Evolutionary conservation across 2,888 invertebrate species (phyloP), one percentile per base, ranked within the genome.

Genomic region (Apamea anceps): DNA sequence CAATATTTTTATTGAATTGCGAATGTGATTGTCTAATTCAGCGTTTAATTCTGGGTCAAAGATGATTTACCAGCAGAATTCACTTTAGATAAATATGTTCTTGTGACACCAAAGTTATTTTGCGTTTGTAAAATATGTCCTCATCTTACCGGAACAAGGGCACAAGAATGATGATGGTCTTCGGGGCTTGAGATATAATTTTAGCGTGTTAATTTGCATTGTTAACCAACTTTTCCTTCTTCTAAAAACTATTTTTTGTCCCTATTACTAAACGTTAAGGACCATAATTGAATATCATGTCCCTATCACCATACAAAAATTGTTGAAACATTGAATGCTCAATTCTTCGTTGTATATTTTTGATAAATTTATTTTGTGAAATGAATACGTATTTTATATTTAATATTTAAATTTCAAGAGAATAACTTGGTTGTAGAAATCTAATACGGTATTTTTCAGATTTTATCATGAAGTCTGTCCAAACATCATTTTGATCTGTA

Each of bases 261-360:
- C 10, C 15, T 66, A 62, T 18, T 62, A 70, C 21, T 79, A 72
- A 77, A 80, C 72, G 21, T n/a, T 73, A 87, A 66, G 88, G 85
- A 85, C 85, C 80, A 88, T 77, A 77, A 32, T 70, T 15, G n/a
- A 80, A 87, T 86, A 88, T 82, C 88, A 82, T 62, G 51, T 78
- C 73, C 67, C 60, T 78, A 82, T 76, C 65, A 76, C 45, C 65
- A 70, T 76, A 48, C 70, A 62, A 81, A 80, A 80, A 79, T 63
- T 65, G 21, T 77, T 71, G 32, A 80, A 82, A 81, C 76, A 75
- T 82, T 77, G 73, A 83, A 87, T 89, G 89, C 88, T 90, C 90
- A 90, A 88, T 85, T 86, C 83, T 86, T 87, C 83, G 76, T 87
- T 87, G 67, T 87, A 90, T 90, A 90, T 90, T 90, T 90, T 90